Base-by-base conservation (phyloP, 2,888 invertebrate genomes). In the Cerastis rubricosa region DNA sequence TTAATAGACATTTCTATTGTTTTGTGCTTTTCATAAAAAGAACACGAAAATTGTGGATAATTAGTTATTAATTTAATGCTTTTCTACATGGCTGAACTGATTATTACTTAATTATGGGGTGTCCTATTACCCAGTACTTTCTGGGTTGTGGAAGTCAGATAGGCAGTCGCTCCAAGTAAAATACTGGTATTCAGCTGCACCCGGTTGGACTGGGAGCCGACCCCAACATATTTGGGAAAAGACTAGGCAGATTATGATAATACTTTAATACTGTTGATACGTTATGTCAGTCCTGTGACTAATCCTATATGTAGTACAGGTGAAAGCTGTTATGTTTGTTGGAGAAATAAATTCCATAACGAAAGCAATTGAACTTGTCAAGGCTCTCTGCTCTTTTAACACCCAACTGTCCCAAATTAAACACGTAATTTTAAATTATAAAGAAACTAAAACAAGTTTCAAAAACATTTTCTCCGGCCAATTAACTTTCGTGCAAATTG, bases 401-500 rank as follows among this genome's bases (percentile, higher is more conserved):
- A 29, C n/a, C 40, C n/a, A 64, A 64, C 40, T 14, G 29, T 59
- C 9, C 43, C n/a, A 17, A 40, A 43, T 40, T 25, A 19, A 59
- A 2, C 63, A 69, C 22, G 22, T 7, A 29, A 45, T 70, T 47
- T 9, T n/a, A 11, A 40, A 29, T 29, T 22, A 19, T 11, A 70
- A 45, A 45, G 14, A 29, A 45, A 43, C n/a, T 22, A 25, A 25
- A 47, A 35, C 45, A 54, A n/a, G 0, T 45, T 12, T 17, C 43
- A 29, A 40, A 40, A 69, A 78, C 45, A 63, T 69, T 43, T 45
- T 76, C 59, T 22, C 25, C 40, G 40, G 25, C 19, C 51, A 82
- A 78, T 83, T 83, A 76, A 68, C 35, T 77, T 77, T 77, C 49
- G 63, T 77, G 17, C 45, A 77, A 77, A 77, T 19, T 59, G 43